Evolutionary conservation across 2,113 vertebrate genomes (phyloP).

Genomic region (Catharus minimus): DNA sequence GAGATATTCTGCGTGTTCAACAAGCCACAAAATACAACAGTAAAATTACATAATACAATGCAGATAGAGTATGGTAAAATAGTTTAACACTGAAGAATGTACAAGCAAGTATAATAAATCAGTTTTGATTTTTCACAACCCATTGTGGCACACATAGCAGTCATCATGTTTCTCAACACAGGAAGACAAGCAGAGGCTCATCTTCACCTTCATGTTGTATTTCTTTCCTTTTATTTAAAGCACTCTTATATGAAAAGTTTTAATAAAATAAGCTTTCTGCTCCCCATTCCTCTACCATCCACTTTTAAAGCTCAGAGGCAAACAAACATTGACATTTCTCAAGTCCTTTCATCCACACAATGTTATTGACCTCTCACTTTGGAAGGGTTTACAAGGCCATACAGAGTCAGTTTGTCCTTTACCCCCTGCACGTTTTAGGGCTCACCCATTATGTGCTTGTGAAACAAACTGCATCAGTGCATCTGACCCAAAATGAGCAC

Average conservation of each 20-base stretch:
- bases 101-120: not conserved
- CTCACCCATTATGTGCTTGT: accelerated
- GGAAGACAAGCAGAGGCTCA: not conserved
- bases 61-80: too few species aligned
- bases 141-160: accelerated
- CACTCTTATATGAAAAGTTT: not conserved
- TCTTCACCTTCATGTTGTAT: not conserved
- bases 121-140: not conserved
- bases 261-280: not conserved
- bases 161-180: not conserved
- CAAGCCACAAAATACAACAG: not conserved
- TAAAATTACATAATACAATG: not conserved
- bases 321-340: not conserved
- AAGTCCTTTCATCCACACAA: not conserved
- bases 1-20: not conserved
- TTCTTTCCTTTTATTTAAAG: not conserved
- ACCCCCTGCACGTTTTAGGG: not conserved
- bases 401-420: not conserved
- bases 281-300: not conserved
- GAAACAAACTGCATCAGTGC: not conserved
- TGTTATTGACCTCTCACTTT: not conserved
- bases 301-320: not conserved
- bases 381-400: not conserved
- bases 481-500: not conserved
- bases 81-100: not conserved